Evolutionary conservation across 2,113 vertebrate genomes (phyloP).

Genomic region (Coracopsis vasa): DNA sequence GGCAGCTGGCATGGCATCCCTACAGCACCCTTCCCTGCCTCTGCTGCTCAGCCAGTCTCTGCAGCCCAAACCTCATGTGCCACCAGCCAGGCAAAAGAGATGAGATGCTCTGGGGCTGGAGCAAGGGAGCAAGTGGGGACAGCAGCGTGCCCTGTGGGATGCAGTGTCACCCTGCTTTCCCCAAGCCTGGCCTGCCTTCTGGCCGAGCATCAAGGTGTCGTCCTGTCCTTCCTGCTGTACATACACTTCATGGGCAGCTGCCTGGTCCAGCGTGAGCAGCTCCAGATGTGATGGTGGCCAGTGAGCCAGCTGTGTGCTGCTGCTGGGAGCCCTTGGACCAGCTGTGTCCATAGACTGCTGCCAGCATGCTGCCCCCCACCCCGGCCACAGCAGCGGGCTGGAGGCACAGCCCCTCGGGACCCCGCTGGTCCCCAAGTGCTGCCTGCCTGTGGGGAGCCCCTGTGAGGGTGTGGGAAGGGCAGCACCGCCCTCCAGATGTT

Average conservation of each 20-base stretch:
- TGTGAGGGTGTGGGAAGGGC: neutral
- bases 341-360: neutral
- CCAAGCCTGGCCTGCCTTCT: neutral
- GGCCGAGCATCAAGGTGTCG: neutral
- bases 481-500: conserved; percentile 31
- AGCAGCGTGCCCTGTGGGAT: neutral
- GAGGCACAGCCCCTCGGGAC: neutral
- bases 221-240: neutral
- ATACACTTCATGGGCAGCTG: neutral
- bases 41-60: neutral
- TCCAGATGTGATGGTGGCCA: neutral
- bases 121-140: neutral
- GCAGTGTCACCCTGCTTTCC: fast-evolving
- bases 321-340: neutral
- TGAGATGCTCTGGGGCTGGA: neutral
- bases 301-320: neutral
- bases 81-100: neutral
- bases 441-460: neutral
- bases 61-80: fast-evolving
- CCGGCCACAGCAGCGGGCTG: fast-evolving
- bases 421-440: neutral
- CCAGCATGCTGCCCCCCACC: neutral
- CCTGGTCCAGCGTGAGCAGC: neutral
- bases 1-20: neutral
- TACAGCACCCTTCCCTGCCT: neutral